These are phyloP conservation scores for Papilio polytes DNA, from an alignment of 1,140 invertebrate species.

Conservation along the genomic window DNA sequence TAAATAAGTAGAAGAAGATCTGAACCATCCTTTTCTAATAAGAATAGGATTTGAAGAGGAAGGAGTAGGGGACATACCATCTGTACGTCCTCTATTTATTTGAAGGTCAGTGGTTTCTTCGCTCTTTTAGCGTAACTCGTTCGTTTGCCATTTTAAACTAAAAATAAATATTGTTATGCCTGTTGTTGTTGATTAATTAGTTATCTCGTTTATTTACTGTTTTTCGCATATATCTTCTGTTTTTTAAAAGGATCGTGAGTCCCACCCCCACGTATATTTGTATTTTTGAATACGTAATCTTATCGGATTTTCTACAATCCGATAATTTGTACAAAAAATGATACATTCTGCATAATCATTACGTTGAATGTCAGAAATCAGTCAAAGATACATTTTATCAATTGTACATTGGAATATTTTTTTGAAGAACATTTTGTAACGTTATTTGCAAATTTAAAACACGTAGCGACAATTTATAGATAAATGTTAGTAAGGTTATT, in stretches of 20 bases:
- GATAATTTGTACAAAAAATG: neutral
- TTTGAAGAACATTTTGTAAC: neutral
- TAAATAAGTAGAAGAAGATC: too few relatives aligned
- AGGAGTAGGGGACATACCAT: too few relatives aligned
- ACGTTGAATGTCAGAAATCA: neutral
- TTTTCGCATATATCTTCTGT: neutral
- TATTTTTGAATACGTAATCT: neutral
- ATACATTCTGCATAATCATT: neutral
- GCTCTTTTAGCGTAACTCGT: too few relatives aligned
- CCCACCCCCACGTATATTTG: too few relatives aligned
- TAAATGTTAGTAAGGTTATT: neutral
- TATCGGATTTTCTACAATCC: neutral
- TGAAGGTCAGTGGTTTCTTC: too few relatives aligned
- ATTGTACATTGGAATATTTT: neutral
- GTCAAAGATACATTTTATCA: neutral
- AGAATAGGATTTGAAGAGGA: too few relatives aligned
- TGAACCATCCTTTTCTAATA: too few relatives aligned
- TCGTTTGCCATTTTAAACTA: too few relatives aligned
- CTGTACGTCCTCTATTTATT: too few relatives aligned
- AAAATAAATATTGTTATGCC: too few relatives aligned
- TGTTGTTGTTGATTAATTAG: too few relatives aligned
- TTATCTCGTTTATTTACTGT: too few relatives aligned
- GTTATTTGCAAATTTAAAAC: neutral
- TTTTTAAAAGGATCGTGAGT: neutral
- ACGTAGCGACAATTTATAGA: neutral